phyloP scores from a whole-genome alignment of 2,888 invertebrate genomes.

The Nasonia oneida region DNA sequence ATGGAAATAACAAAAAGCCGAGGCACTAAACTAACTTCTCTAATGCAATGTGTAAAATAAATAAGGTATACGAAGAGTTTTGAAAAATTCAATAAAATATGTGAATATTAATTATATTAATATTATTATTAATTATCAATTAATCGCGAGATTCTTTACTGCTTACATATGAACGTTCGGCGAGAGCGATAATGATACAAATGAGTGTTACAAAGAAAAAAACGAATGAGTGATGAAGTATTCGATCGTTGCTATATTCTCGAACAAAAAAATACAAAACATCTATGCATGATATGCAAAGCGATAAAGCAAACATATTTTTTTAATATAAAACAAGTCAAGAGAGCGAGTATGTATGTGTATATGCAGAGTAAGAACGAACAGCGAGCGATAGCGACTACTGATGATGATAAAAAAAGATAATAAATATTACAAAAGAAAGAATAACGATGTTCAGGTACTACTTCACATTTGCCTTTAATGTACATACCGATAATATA shows the following conservation, averaged over 20 bases:
- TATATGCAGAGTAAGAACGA: conserved; percentile 17
- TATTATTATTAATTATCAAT: conserved; percentile 50
- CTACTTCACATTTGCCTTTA: conserved; percentile 78
- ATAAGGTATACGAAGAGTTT: conserved; percentile 38
- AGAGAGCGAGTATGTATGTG: conserved; percentile 25
- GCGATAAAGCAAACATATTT: conserved; percentile 55
- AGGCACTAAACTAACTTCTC: conserved; percentile 50
- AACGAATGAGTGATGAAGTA: conserved; percentile 5
- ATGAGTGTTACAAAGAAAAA: conserved; percentile 35
- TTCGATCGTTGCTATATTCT: conserved; percentile 36
- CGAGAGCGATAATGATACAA: conserved; percentile 30
- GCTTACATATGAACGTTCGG: conserved; percentile 44
- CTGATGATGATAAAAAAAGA: conserved; percentile 8
- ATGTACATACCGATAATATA: conserved; percentile 75
- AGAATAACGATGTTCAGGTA: conserved; percentile 73
- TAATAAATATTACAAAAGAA: conserved; percentile 47
- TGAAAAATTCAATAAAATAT: conserved; percentile 32
- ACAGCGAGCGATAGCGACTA: conserved; percentile 24
- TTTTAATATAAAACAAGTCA: conserved; percentile 60
- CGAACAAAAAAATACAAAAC: conserved; percentile 44
- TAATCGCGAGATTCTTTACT: conserved; percentile 51
- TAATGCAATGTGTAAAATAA: conserved; percentile 59
- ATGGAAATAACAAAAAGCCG: conserved; percentile 11
- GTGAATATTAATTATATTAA: conserved; percentile 59
- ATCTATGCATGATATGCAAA: conserved; percentile 45